Conservation (phyloP, 2,113 vertebrate genomes). For the Mastomys coucha region DNA sequence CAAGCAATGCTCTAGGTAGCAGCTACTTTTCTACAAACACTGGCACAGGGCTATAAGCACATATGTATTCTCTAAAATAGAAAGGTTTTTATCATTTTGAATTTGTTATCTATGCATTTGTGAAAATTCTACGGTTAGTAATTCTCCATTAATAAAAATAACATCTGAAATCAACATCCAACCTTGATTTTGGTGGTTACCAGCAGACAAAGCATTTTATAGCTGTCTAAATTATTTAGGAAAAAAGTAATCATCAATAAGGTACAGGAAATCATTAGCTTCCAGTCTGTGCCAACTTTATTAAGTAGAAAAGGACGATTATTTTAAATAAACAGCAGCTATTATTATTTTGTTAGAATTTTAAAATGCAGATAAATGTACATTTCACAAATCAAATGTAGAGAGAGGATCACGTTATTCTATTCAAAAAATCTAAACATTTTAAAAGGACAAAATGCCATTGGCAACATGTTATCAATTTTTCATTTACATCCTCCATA, state of each 20-base stretch:
- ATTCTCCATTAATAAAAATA: neutral
- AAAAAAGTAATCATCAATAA: neutral
- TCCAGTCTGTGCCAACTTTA: neutral
- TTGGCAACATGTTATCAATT: neutral
- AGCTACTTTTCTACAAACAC: neutral
- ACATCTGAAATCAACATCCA: neutral
- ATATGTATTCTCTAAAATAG: neutral
- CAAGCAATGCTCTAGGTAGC: neutral
- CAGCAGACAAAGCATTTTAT: neutral
- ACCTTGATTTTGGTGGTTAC: neutral
- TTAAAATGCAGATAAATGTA: neutral
- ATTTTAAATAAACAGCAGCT: neutral
- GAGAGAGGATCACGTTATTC: neutral
- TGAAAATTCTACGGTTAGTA: neutral
- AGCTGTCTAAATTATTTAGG: neutral
- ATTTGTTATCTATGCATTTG: neutral
- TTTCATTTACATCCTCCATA: neutral
- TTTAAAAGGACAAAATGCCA: neutral
- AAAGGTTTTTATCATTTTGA: neutral
- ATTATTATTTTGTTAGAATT: constrained; percentile 1
- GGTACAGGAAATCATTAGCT: neutral
- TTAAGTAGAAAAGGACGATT: neutral
- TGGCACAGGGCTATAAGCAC: neutral
- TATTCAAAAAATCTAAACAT: neutral
- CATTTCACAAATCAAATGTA: neutral